phyloP scores from a whole-genome alignment of 2,888 invertebrate genomes.

The Ennomos erosarius region DNA sequence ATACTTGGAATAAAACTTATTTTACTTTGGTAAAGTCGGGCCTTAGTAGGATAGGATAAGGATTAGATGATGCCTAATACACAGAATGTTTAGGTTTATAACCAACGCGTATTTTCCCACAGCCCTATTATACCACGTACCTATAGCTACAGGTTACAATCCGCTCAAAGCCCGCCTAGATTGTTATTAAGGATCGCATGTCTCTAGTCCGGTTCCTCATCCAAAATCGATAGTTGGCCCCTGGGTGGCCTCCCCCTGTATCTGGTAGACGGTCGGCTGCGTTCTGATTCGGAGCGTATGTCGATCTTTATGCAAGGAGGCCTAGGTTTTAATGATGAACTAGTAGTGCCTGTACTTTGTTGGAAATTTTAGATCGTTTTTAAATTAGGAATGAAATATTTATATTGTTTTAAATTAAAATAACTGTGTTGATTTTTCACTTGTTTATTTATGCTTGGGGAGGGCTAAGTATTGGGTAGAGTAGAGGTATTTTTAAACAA shows the following conservation, averaged over 20 bases:
- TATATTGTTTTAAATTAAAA: too few species aligned
- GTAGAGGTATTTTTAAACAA: too few species aligned
- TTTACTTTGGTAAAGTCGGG: too few species aligned
- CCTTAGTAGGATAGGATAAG: too few species aligned
- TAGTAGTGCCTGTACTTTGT: neutral
- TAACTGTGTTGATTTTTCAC: too few species aligned
- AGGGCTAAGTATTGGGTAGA: too few species aligned
- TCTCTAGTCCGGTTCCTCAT: conserved; percentile 84
- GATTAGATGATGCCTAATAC: too few species aligned
- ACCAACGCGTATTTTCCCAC: neutral
- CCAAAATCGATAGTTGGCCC: conserved; percentile 81
- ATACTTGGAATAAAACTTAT: too few species aligned
- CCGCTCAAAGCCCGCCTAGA: conserved; percentile 62
- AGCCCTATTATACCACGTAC: neutral
- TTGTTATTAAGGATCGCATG: conserved; percentile 82
- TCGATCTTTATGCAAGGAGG: conserved; percentile 50
- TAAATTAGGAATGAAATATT: too few species aligned
- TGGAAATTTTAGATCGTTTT: too few species aligned
- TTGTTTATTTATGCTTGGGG: too few species aligned
- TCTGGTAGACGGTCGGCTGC: conserved; percentile 64
- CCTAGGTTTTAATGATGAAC: conserved; percentile 24
- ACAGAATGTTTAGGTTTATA: too few species aligned
- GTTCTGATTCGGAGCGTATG: conserved; percentile 70
- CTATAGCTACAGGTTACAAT: conserved; percentile 45
- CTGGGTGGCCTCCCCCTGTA: conserved; percentile 69